A percentile compares a stretch with the other conserved stretches of the same genome.
phyloP scores from a whole-genome alignment of 2,888 invertebrate species.

The Aphrophora alni region DNA sequence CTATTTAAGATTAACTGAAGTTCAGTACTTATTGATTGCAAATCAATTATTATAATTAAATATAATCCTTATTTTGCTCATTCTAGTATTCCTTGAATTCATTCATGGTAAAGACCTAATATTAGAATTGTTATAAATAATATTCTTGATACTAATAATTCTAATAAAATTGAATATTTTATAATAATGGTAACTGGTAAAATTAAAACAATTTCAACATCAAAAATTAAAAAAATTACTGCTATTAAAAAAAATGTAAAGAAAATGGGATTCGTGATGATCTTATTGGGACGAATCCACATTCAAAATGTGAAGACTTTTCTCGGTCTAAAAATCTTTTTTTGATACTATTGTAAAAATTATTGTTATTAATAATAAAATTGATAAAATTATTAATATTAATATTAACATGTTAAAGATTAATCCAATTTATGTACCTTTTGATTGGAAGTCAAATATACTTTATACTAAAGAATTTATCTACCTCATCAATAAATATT shows the following conservation, averaged over 20 bases:
- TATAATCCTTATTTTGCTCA: constrained; percentile 59
- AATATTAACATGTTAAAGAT: no score
- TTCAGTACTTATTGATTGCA: constrained; percentile 60
- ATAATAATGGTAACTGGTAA: constrained; percentile 63
- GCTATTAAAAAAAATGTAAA: constrained; percentile 60
- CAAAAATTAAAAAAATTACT: constrained; percentile 75
- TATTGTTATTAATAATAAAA: no score
- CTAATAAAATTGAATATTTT: constrained; percentile 60
- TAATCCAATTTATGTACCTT: no score
- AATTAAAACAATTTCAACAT: constrained; percentile 72
- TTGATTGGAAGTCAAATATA: no score
- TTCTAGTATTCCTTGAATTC: constrained; percentile 67
- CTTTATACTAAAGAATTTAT: no score
- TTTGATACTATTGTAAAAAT: constrained; percentile 56
- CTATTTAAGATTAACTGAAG: constrained; percentile 58
- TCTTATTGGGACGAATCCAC: constrained; percentile 65
- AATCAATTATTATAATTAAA: constrained; percentile 61
- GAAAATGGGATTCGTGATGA: constrained; percentile 56
- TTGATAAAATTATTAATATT: no score
- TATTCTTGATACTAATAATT: constrained; percentile 45
- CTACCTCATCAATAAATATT: no score
- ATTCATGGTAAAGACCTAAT: constrained; percentile 58
- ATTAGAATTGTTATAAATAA: background rate
- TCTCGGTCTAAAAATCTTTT: constrained; percentile 65
- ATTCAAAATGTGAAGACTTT: constrained; percentile 71